A percentile compares a stretch with the other conserved stretches of the same genome.
Conservation (phyloP, 2,888 invertebrate genomes). For the Ypsolopha scabrella region DNA sequence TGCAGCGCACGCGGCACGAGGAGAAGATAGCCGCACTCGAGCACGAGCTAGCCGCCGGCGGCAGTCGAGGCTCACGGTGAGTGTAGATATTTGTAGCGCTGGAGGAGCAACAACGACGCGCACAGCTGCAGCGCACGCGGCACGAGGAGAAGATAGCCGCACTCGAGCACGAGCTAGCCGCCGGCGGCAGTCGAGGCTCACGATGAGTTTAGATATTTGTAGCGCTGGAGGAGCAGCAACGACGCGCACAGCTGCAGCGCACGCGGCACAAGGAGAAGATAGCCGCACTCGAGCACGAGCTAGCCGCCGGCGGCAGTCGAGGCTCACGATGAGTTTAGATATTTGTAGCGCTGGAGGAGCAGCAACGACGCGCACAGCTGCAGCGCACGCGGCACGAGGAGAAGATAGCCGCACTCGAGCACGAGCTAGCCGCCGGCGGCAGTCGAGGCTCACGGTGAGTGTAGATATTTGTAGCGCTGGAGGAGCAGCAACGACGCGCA, state of each 20-base stretch:
- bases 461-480: conserved; percentile 35
- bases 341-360: conserved; percentile 66
- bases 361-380: conserved; percentile 68
- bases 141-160: conserved; percentile 70
- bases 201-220: conserved; percentile 67
- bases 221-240: conserved; percentile 65
- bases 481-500: conserved; percentile 71
- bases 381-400: conserved; percentile 70
- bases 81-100: conserved; percentile 68
- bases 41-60: conserved; percentile 50
- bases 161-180: conserved; percentile 61
- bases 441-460: not conserved
- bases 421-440: conserved; percentile 52
- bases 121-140: conserved; percentile 68
- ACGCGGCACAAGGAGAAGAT: conserved; percentile 70
- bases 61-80: conserved; percentile 25
- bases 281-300: conserved; percentile 64
- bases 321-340: not conserved
- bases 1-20: conserved; percentile 69
- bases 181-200: conserved; percentile 18
- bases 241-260: conserved; percentile 70
- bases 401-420: conserved; percentile 68
- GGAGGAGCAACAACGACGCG: conserved; percentile 70
- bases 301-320: conserved; percentile 35
- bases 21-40: conserved; percentile 69